Conservation (phyloP, 2,113 vertebrate species). For the Perca flavescens region DNA sequence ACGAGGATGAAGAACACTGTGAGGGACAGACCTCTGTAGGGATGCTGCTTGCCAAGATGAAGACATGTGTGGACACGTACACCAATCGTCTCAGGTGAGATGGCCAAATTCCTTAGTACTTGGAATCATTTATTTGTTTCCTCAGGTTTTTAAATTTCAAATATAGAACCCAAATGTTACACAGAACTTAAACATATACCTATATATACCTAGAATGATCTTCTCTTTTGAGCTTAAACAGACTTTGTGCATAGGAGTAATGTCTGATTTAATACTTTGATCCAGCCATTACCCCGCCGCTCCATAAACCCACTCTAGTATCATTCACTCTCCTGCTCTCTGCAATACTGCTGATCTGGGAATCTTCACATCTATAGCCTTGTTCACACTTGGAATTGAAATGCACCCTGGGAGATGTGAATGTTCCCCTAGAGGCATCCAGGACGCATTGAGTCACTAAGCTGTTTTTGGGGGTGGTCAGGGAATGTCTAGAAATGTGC, state of each 20-base stretch:
- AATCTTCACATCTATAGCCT: constrained; percentile 1
- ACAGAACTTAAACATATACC: not conserved
- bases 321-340: constrained; percentile 1
- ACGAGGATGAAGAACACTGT: constrained; percentile 91
- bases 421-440: not conserved
- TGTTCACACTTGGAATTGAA: constrained; percentile 14
- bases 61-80: constrained; percentile 98
- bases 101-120: not conserved
- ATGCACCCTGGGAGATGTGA: not conserved
- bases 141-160: not conserved
- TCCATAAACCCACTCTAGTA: not conserved
- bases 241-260: not conserved
- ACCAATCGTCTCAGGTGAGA: constrained; percentile 95
- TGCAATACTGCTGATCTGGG: not conserved
- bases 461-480: not conserved
- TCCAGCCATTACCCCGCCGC: not conserved
- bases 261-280: constrained; percentile 8
- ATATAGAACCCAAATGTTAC: not conserved
- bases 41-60: constrained; percentile 98
- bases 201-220: not conserved
- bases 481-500: not conserved
- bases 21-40: constrained; percentile 96
- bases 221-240: not conserved
- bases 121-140: not conserved
- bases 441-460: not conserved